Conservation (phyloP, 2,797 vertebrate genomes). For the Xenentodon cancila region DNA sequence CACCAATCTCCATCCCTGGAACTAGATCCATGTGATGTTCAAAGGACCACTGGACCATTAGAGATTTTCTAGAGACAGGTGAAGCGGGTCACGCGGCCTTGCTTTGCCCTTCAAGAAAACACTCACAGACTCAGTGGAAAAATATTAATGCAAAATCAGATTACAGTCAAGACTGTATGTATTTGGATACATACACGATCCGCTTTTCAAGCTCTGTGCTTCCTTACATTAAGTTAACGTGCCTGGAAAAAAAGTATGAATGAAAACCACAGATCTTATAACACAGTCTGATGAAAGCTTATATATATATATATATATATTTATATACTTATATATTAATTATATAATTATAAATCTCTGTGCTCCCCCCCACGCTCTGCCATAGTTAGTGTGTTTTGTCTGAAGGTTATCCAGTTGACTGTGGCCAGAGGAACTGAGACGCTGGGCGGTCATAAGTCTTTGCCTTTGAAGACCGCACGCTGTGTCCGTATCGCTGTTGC, state of each 20-base stretch:
- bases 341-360: no score
- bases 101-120: no score
- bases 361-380: slow-evolving; percentile 11
- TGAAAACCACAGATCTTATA: not conserved
- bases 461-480: slow-evolving; percentile 76
- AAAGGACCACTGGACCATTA: slow-evolving; percentile 53
- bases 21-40: slow-evolving; percentile 59
- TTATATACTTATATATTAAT: no score
- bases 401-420: slow-evolving; percentile 74
- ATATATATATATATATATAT: no score
- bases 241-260: not conserved
- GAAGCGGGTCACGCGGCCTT: slow-evolving; percentile 21
- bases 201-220: no score
- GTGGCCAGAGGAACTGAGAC: slow-evolving; percentile 64
- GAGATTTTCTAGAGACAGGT: slow-evolving; percentile 34
- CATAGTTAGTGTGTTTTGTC: slow-evolving; percentile 42
- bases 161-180: no score
- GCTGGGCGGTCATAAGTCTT: slow-evolving; percentile 69
- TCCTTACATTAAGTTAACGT: not conserved
- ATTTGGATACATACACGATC: no score
- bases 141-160: no score
- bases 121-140: no score
- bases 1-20: slow-evolving; percentile 46
- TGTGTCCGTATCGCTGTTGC: slow-evolving; percentile 74
- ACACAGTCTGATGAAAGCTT: no score